Percentiles rank a stretch among this genome's conserved stretches.
Conservation (phyloP, 2,797 vertebrate species). For the Austrolebias charrua region DNA sequence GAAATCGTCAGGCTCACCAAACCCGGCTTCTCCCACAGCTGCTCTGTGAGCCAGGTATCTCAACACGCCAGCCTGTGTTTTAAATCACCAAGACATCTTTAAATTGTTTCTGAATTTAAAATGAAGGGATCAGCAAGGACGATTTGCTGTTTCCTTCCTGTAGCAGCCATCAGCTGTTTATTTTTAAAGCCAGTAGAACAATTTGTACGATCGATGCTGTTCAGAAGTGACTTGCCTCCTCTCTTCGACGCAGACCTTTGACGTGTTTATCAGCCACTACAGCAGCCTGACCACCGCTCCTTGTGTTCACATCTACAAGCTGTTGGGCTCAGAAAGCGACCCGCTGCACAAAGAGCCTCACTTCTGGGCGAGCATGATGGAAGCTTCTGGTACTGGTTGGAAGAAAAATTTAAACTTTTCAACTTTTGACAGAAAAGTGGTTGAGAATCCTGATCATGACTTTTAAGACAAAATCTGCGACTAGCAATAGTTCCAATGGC, state of each 20-base stretch:
- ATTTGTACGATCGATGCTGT: background rate
- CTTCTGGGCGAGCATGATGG: slow-evolving; percentile 98
- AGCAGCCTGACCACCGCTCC: slow-evolving; percentile 89
- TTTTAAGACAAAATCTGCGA: no score
- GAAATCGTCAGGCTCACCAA: slow-evolving; percentile 88
- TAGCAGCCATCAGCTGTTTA: no score
- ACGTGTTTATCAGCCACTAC: slow-evolving; percentile 97
- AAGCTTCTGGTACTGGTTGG: slow-evolving; percentile 81
- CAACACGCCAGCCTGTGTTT: slow-evolving; percentile 6
- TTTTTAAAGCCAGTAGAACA: background rate
- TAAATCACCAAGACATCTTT: background rate
- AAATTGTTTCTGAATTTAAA: background rate
- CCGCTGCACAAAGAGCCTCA: slow-evolving; percentile 87
- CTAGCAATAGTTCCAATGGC: no score
- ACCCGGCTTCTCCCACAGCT: slow-evolving; percentile 88
- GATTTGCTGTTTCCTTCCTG: background rate
- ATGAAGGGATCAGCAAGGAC: background rate
- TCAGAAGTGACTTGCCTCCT: background rate
- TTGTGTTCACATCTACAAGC: slow-evolving; percentile 92
- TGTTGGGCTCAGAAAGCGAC: slow-evolving; percentile 80
- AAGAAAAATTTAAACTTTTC: no score
- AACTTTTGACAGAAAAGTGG: background rate
- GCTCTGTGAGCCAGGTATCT: slow-evolving; percentile 88
- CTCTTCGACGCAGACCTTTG: slow-evolving; percentile 83
- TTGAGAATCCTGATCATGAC: no score